Evolutionary conservation across 2,888 invertebrate species (phyloP).

Genomic region (Watsonalla binaria): DNA sequence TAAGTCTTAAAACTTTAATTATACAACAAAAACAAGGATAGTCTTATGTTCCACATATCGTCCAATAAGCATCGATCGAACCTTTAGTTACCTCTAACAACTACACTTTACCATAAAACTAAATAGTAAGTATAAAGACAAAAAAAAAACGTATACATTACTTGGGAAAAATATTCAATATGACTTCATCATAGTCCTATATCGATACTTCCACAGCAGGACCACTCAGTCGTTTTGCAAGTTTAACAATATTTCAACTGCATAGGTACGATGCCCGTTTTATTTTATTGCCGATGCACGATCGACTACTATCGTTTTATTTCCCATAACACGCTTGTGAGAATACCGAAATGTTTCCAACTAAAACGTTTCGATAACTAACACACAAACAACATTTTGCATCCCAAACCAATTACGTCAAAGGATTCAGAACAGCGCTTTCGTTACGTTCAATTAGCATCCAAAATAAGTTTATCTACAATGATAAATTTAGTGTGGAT

Average conservation of each 20-base stretch:
- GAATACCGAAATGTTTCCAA: slow-evolving; percentile 11
- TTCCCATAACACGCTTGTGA: slow-evolving; percentile 42
- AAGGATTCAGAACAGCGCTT: not conserved
- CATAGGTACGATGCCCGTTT: slow-evolving; percentile 42
- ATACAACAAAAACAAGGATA: too few species aligned
- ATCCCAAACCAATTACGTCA: not conserved
- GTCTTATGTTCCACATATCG: too few species aligned
- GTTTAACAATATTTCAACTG: slow-evolving; percentile 69
- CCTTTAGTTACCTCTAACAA: too few species aligned
- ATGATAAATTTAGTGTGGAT: too few species aligned
- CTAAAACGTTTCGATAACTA: not conserved
- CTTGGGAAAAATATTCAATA: not conserved
- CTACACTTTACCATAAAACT: too few species aligned
- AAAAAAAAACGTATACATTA: too few species aligned
- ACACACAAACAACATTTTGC: not conserved
- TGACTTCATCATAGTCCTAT: not conserved
- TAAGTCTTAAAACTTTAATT: too few species aligned
- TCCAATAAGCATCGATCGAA: too few species aligned
- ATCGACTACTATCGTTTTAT: slow-evolving; percentile 51
- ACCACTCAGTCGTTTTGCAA: slow-evolving; percentile 58
- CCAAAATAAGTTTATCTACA: too few species aligned
- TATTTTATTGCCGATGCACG: slow-evolving; percentile 51
- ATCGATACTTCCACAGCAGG: slow-evolving; percentile 8
- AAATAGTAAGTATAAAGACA: too few species aligned
- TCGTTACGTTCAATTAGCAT: too few species aligned